Percentiles rank a stretch among this genome's conserved stretches.
phyloP scores from a whole-genome alignment of 2,888 invertebrate genomes.

The Dioctria linearis region DNA sequence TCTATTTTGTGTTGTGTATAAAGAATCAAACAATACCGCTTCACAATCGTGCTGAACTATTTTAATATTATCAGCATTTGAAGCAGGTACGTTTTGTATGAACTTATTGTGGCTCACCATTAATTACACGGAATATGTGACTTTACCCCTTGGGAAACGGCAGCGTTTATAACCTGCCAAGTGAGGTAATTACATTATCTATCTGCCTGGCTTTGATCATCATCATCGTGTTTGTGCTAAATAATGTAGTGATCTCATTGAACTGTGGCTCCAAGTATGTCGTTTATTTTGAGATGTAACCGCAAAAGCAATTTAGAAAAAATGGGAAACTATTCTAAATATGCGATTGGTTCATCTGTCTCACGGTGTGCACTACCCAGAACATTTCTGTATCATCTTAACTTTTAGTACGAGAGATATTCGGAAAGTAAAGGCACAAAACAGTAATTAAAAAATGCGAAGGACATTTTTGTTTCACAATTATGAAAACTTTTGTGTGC shows the following conservation, averaged over 20 bases:
- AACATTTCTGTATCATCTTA: no score
- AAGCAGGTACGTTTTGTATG: slow-evolving; percentile 20
- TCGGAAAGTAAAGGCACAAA: no score
- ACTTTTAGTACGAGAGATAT: no score
- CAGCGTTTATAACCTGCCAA: slow-evolving; percentile 43
- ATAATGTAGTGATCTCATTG: slow-evolving; percentile 4
- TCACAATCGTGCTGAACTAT: slow-evolving; percentile 19
- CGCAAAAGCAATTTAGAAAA: no score
- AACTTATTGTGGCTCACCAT: slow-evolving; percentile 40
- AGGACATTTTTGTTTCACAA: no score
- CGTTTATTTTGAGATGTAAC: not conserved
- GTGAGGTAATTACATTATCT: slow-evolving; percentile 48
- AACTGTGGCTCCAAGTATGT: no score
- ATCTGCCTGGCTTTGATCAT: slow-evolving; percentile 9
- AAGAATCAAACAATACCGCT: slow-evolving; percentile 16
- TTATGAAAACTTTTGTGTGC: no score
- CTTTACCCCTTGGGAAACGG: slow-evolving; percentile 39
- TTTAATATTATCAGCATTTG: slow-evolving; percentile 37
- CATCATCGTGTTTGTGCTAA: no score
- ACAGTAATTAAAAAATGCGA: no score
- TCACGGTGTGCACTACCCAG: no score
- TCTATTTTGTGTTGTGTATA: not conserved
- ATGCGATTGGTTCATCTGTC: no score
- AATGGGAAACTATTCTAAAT: no score
- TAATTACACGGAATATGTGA: slow-evolving; percentile 44